Evolutionary conservation across 2,797 vertebrate genomes (phyloP), one percentile per base, ranked within the genome.

Genomic region (Brachymystax lenok): DNA sequence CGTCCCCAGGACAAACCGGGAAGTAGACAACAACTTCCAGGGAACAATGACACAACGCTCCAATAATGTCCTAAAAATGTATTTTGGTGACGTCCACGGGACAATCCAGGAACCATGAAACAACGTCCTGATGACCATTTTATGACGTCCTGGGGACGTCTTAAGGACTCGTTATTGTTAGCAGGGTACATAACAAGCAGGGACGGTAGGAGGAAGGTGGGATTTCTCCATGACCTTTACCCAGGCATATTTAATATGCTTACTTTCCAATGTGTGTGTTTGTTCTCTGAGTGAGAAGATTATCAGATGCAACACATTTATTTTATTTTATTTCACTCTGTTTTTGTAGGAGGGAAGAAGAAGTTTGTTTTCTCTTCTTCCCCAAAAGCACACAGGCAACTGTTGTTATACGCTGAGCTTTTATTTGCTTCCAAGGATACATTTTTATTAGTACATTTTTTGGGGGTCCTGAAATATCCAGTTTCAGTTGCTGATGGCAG

Each of bases 201-300:
- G 73, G 90, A 90, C 33, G 5, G 33, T 35, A 35, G 5, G 33
- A 35, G 33, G 33, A 35, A 92, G 89, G 76, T 93, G 90, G 87
- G 91, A 91, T 93, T 74, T 87, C 87, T 86, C 80, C 84, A 71
- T 92, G 92, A 96, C 93, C 91, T 97, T 97, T 95, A 82, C 85
- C 88, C 79, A 77, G 75, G 52, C 68, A 76, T 64, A 84, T 78
- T 86, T 90, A 91, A 89, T 91, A 90, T 74, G 89, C 76, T 89
- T 87, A 83, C 52, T 67, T 81, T 83, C 74, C 6, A 6, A 75
- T 78, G 13, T 28, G 77, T 81, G 77, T 85, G 82, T 82, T 80
- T 92, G 71, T 52, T 66, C 24, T 66, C 24, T 30, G 64, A 28
- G 6, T 35, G 5, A 35, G 33, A 35, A 35, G 33, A 33, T 85